Percentiles rank a stretch among this genome's conserved stretches.
phyloP scores from a whole-genome alignment of 2,888 invertebrate species.

The Tuta absoluta region DNA sequence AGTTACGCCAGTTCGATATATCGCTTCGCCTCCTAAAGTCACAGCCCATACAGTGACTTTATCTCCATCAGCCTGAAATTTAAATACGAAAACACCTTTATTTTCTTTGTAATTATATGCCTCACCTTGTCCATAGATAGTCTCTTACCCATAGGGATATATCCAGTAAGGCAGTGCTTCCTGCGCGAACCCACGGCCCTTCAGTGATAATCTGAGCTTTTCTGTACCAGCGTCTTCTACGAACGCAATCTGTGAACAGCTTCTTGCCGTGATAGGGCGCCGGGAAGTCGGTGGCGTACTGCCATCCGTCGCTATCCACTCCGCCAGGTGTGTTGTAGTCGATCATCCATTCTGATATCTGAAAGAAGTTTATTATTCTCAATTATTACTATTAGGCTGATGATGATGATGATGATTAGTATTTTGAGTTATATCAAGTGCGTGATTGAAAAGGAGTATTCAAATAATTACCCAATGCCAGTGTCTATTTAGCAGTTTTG shows the following conservation, averaged over 20 bases:
- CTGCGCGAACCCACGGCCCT: conserved; percentile 94
- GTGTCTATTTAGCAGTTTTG: conserved; percentile 90
- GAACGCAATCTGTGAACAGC: conserved; percentile 93
- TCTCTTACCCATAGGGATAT: conserved; percentile 86
- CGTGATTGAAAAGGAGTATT: background rate
- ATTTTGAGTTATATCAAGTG: background rate
- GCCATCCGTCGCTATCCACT: conserved; percentile 96
- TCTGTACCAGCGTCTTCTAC: conserved; percentile 91
- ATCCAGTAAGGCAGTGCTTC: conserved; percentile 92
- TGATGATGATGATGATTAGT: no score
- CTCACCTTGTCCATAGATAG: conserved; percentile 1
- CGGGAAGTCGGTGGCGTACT: conserved; percentile 96
- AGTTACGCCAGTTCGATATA: conserved; percentile 90
- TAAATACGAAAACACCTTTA: conserved; percentile 27
- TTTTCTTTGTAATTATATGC: background rate
- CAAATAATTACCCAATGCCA: conserved; percentile 89
- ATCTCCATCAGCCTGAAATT: conserved; percentile 58
- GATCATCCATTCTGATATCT: conserved; percentile 94
- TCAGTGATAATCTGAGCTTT: conserved; percentile 90
- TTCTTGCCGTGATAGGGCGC: conserved; percentile 92
- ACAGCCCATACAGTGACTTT: conserved; percentile 90
- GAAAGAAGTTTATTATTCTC: conserved; percentile 27
- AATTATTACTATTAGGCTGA: background rate
- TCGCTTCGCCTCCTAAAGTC: conserved; percentile 92
- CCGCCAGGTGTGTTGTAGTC: conserved; percentile 95